Conservation (phyloP, 2,797 vertebrate species). For the Chelidonichthys spinosus region DNA sequence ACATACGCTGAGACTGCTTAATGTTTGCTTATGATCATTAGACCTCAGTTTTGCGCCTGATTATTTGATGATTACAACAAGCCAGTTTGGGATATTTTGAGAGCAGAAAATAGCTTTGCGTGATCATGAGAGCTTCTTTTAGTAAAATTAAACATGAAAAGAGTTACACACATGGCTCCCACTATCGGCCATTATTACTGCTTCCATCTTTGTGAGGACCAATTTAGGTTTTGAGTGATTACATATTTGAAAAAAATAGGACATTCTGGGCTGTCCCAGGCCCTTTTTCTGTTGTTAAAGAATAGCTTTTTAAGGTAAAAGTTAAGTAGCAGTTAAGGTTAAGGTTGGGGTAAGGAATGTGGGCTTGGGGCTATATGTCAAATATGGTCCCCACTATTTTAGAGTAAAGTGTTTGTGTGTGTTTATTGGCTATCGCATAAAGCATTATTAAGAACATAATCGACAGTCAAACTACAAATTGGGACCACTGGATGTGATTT, state of each 20-base stretch:
- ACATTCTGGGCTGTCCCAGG: neutral
- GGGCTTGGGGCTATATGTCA: neutral
- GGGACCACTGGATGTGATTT: neutral
- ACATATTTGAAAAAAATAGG: neutral
- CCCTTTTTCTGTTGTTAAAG: too few relatives aligned
- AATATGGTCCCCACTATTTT: slow-evolving; percentile 8
- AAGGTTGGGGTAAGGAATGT: neutral
- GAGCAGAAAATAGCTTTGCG: neutral
- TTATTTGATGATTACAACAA: slow-evolving; percentile 5
- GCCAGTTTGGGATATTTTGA: slow-evolving; percentile 15
- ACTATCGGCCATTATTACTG: neutral
- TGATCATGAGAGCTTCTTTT: neutral
- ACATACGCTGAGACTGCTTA: neutral
- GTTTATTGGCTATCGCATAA: slow-evolving; percentile 23
- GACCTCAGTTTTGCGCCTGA: neutral
- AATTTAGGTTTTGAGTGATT: neutral
- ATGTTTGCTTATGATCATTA: neutral
- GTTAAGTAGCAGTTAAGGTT: too few relatives aligned
- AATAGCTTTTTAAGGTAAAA: too few relatives aligned
- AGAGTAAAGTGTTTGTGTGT: neutral
- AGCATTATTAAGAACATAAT: slow-evolving; percentile 21
- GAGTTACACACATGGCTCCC: neutral
- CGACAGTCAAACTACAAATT: slow-evolving; percentile 8
- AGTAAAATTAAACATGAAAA: neutral
- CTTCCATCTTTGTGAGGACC: neutral